Evolutionary conservation across 2,888 invertebrate species (phyloP).

Genomic region (Phlogophora meticulosa): DNA sequence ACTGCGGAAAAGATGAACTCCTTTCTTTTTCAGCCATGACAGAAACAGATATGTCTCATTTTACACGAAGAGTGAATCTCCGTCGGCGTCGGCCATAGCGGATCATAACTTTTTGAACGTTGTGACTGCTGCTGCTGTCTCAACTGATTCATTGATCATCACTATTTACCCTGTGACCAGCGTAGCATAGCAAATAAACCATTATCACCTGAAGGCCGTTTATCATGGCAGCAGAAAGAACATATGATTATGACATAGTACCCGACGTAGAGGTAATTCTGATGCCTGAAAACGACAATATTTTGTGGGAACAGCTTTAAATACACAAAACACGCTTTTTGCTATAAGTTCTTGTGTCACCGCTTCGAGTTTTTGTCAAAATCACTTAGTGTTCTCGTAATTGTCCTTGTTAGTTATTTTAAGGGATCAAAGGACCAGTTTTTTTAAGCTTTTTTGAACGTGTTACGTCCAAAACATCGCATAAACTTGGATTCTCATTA

Average conservation of each 20-base stretch:
- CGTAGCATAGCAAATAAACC: background rate
- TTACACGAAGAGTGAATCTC: background rate
- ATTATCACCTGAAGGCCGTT: slow-evolving; percentile 34
- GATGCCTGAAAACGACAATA: slow-evolving; percentile 37
- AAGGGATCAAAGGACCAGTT: slow-evolving; percentile 4
- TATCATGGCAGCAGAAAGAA: slow-evolving; percentile 52
- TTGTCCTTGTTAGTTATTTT: slow-evolving; percentile 9
- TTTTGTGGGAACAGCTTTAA: slow-evolving; percentile 24
- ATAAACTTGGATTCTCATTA: background rate
- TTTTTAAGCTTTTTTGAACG: background rate
- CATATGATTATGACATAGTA: slow-evolving; percentile 58
- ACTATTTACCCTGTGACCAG: background rate
- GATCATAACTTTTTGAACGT: no score
- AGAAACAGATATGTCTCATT: background rate
- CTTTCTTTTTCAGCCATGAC: background rate
- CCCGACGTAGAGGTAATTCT: slow-evolving; percentile 53
- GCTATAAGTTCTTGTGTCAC: slow-evolving; percentile 34
- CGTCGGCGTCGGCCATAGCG: background rate
- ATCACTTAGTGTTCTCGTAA: slow-evolving; percentile 49
- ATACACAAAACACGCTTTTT: slow-evolving; percentile 33
- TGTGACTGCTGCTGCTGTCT: no score
- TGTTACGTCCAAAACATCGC: background rate
- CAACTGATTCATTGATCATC: no score
- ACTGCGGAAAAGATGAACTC: background rate
- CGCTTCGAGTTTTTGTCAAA: slow-evolving; percentile 45